Percentiles rank a stretch among this genome's conserved stretches.
Conservation (phyloP, 2,113 vertebrate species). For the Cardinalis cardinalis region DNA sequence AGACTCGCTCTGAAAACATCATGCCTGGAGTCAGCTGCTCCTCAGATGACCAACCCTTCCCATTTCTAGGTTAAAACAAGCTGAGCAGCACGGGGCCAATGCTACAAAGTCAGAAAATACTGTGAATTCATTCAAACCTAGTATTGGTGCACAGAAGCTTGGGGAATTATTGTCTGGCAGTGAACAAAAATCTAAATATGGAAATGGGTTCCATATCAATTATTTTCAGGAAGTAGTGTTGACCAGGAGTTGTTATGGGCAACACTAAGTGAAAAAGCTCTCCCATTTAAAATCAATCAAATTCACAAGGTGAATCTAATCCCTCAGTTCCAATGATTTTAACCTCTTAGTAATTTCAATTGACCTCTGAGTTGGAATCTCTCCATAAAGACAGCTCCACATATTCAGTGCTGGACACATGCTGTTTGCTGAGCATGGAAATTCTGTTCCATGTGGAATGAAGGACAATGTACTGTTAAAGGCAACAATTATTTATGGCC, state of each 20-base stretch:
- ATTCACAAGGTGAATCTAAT: background rate
- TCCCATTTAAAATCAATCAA: background rate
- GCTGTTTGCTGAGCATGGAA: background rate
- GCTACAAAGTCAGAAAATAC: background rate
- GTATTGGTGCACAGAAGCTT: background rate
- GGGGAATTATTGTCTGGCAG: background rate
- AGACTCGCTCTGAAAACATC: background rate
- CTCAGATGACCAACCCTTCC: background rate
- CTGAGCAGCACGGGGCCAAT: background rate
- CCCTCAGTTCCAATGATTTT: background rate
- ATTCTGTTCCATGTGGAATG: background rate
- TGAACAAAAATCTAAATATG: background rate
- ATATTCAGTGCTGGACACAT: fast-evolving
- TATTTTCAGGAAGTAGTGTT: background rate
- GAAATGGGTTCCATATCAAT: background rate
- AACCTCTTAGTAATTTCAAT: background rate
- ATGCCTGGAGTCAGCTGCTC: background rate
- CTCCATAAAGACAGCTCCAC: background rate
- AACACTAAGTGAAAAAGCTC: background rate
- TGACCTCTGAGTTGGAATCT: background rate
- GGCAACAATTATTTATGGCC: background rate
- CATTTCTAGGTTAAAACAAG: background rate
- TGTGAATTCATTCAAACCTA: background rate
- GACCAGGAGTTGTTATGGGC: background rate
- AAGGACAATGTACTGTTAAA: background rate